These are phyloP conservation scores for Conus canariensis DNA, from an alignment of 2,888 invertebrate species.

Conservation along the genomic window DNA sequence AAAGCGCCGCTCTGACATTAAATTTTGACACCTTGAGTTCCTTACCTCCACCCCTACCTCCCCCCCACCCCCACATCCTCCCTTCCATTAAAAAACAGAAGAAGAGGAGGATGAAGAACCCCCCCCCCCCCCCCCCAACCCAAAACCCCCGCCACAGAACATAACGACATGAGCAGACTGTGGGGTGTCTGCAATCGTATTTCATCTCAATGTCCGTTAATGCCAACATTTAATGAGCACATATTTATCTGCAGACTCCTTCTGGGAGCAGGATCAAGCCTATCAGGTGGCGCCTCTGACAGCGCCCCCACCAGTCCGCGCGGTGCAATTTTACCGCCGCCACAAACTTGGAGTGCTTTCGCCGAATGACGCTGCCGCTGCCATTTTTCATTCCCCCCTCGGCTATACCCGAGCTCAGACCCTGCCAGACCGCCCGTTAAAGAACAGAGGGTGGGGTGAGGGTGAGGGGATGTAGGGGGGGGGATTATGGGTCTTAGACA, in stretches of 20 bases:
- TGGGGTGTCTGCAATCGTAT: constrained; percentile 42
- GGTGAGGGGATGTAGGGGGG: too few relatives aligned
- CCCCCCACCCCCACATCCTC: too few relatives aligned
- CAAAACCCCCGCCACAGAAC: not conserved
- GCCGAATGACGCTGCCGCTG: not conserved
- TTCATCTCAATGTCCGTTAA: constrained; percentile 48
- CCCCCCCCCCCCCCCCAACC: too few relatives aligned
- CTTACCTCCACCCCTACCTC: not conserved
- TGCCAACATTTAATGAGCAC: constrained; percentile 49
- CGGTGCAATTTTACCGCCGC: constrained; percentile 36
- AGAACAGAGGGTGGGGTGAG: too few relatives aligned
- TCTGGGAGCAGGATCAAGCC: constrained; percentile 21
- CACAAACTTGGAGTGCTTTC: not conserved
- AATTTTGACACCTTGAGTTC: constrained; percentile 52
- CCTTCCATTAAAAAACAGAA: too few relatives aligned
- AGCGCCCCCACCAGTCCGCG: constrained; percentile 18
- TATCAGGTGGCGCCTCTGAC: constrained; percentile 37
- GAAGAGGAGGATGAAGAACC: too few relatives aligned
- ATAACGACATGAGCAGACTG: constrained; percentile 36
- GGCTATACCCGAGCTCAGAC: not conserved
- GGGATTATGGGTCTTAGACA: not conserved
- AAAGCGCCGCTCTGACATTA: constrained; percentile 50
- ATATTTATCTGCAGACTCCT: constrained; percentile 45
- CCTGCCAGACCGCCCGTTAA: too few relatives aligned
- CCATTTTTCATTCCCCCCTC: constrained; percentile 14